Percentiles rank a stretch among this genome's conserved stretches.
Conservation (phyloP, 2,888 invertebrate species). For the Erpobdella octoculata region DNA sequence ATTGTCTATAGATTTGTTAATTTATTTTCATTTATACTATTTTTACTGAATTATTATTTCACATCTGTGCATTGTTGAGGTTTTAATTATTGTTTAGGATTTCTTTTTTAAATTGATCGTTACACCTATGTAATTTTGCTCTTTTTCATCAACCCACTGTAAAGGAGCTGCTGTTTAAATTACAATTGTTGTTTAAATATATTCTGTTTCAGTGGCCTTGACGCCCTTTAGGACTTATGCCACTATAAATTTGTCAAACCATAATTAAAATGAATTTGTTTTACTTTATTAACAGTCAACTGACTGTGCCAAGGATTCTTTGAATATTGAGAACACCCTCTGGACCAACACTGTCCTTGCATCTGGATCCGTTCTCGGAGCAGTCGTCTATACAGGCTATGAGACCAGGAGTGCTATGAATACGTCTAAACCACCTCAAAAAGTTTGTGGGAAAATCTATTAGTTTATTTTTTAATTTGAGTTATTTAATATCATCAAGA, state of each 20-base stretch:
- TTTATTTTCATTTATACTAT: no score
- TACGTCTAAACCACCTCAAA: slow-evolving; percentile 87
- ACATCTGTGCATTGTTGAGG: no score
- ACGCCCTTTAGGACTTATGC: no score
- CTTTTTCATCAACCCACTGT: no score
- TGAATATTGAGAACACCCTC: slow-evolving; percentile 89
- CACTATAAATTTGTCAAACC: not conserved
- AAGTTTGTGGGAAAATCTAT: slow-evolving; percentile 52
- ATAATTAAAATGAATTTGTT: not conserved
- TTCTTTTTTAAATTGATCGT: no score
- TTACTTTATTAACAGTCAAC: not conserved
- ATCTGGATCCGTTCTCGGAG: slow-evolving; percentile 85
- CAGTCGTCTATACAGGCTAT: slow-evolving; percentile 88
- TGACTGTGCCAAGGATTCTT: slow-evolving; percentile 64
- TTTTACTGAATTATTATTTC: no score
- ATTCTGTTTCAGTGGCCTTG: no score
- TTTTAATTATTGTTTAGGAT: no score
- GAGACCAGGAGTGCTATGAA: slow-evolving; percentile 98
- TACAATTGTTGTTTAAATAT: no score
- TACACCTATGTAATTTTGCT: no score
- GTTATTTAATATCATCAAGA: not conserved
- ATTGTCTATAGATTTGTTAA: no score
- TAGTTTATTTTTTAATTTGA: not conserved
- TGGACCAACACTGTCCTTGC: slow-evolving; percentile 99
- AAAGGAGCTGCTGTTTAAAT: no score